Evolutionary conservation across 2,888 invertebrate genomes (phyloP).

Genomic region (Parapristionchus giblindavisi): DNA sequence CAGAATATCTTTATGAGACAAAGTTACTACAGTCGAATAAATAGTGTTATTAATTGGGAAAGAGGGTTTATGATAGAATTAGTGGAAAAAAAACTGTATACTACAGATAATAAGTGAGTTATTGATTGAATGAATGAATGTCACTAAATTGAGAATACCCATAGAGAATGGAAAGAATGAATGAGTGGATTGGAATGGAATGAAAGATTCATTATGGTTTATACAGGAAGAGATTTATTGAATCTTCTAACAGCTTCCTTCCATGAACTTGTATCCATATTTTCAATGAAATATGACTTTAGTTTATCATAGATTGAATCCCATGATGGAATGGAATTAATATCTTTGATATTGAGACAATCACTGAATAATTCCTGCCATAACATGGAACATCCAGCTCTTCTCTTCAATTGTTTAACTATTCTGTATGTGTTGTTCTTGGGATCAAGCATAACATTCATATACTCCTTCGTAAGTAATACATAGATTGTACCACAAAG

Average conservation of each 20-base stretch:
- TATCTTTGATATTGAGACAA: conserved; percentile 15
- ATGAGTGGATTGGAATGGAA: not conserved
- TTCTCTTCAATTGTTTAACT: conserved; percentile 25
- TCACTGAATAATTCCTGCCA: conserved; percentile 34
- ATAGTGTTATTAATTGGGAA: too few relatives aligned
- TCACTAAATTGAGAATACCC: conserved; percentile 8
- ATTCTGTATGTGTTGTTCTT: not conserved
- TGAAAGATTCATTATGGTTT: too few relatives aligned
- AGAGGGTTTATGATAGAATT: too few relatives aligned
- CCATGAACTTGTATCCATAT: conserved; percentile 32
- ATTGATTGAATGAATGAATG: not conserved
- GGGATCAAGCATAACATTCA: not conserved
- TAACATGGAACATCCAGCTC: too few relatives aligned
- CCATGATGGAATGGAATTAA: conserved; percentile 14
- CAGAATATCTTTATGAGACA: too few relatives aligned
- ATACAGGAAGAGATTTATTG: conserved; percentile 16
- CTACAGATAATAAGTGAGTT: not conserved
- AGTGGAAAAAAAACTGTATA: too few relatives aligned
- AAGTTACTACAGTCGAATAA: not conserved
- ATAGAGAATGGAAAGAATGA: not conserved
- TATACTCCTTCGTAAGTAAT: conserved; percentile 20
- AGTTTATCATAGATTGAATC: not conserved
- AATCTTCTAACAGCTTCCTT: conserved; percentile 34
- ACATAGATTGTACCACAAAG: conserved; percentile 32
- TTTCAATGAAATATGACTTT: conserved; percentile 13